Base-by-base conservation (phyloP, 2,113 vertebrate genomes). In the Steatornis caripensis region DNA sequence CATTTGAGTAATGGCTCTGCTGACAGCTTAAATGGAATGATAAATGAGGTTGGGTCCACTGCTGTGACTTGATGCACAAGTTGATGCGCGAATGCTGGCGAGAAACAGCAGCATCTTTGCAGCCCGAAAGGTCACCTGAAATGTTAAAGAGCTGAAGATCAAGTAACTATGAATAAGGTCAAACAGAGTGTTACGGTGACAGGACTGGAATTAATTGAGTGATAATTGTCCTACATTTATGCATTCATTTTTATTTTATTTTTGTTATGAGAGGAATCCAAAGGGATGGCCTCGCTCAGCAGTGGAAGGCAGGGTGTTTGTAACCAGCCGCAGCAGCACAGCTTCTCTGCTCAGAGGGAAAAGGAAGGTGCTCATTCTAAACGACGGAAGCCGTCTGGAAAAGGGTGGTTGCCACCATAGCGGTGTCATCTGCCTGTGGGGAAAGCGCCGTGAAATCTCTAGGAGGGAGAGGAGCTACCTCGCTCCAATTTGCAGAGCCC, bases 1-100 rank as follows among this genome's bases (percentile, higher is more conserved):
- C 91, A 75, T 97, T 96, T 96, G 94, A 94, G 95, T 94, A 95
- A 93, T n/a, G 92, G 70, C 94, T 78, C 79, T 58, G 93, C 97
- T 86, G 96, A 85, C 95, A 89, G 87, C 16, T 36, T 34, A 89
- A 98, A 97, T 94, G 74, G 97, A 89, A 97, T 97, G 98, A 98
- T 84, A 86, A 96, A 98, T 19, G 95, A 93, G 88, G 12, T 81
- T 48, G 43, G 85, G 92, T 57, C 43, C 20, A 64, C 90, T 54
- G 74, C 90, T 89, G 65, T 13, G 83, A 69, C 80, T 74, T 69
- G 23, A 75, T 32, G 37, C 61, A 7, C 53, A 61, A 12, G 51
- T 89, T n/a, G 70, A 79, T 88, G 91, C 86, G 19, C 49, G 69
- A 39, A 48, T 15, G 48, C 49, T 21, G 2, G 27, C 30, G 77